Evolutionary conservation across 2,797 vertebrate genomes (phyloP), one percentile per base, ranked within the genome.

Genomic region (Carcharodon carcharias): DNA sequence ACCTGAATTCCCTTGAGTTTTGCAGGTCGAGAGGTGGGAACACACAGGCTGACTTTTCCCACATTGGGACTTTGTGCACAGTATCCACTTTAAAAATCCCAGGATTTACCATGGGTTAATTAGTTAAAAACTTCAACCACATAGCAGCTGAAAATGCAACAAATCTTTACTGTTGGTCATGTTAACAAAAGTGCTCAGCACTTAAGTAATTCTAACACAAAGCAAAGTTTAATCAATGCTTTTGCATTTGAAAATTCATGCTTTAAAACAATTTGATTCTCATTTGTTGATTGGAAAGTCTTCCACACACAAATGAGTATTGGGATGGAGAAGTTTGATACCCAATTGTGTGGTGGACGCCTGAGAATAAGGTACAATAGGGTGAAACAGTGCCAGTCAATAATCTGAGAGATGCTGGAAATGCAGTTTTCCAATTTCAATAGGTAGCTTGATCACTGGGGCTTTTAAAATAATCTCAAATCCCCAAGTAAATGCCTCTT

Each of bases 351-450:
- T 69, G 58, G 56, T 7, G 26, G 61, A 95, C 26, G 69, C 93
- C 93, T 69, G 93, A 95, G 93, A 95, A 95, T 67, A 95, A 95
- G 93, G 93, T 95, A 95, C 65, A 95, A 69, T 69, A 40, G 18
- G 67, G 65, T 67, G n/a, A 93, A 93, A 93, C 63, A 61, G 63
- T 71, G 45, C 12, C 93, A 95, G 65, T 95, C 92, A 50, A 94
- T 69, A 45, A 94, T 40, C 45, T 69, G 31, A 50, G 8, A 31
- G 28, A n/a, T 28, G 61, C 1, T 35, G 67, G 40, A 94, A 94
- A 45, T 69, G 40, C 40, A 69, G 56, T 35, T 91, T 61, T 14
- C 26, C 54, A 89, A 93, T 63, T 65, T 31, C 45, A n/a, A 63
- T 67, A 40, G n/a, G 26, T 95, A 45, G 40, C 63, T 94, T 94